Percentiles rank a stretch among this genome's conserved stretches.
These are phyloP conservation scores for Paralvinella palmiformis DNA, from an alignment of 1,140 invertebrate genomes.

Conservation along the genomic window DNA sequence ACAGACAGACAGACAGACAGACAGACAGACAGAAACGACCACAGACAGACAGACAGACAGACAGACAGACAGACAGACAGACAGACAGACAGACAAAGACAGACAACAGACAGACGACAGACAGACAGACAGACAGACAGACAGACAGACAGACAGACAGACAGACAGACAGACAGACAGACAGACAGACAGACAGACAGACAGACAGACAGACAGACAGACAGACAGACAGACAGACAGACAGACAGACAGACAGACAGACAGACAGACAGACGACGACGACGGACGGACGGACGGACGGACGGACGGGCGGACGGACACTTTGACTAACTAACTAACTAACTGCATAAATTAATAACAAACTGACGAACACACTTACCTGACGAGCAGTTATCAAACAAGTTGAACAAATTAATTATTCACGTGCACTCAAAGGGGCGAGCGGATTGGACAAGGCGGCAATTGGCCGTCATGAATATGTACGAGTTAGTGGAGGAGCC, in stretches of 20 bases:
- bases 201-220: background rate
- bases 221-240: constrained; percentile 6
- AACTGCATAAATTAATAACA: background rate
- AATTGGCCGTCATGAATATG: background rate
- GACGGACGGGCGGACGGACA: background rate
- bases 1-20: constrained; percentile 1
- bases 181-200: constrained; percentile 1
- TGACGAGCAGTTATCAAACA: background rate
- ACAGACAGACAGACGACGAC: background rate
- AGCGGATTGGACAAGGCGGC: background rate
- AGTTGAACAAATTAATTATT: background rate
- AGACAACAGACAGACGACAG: background rate
- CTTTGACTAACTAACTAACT: background rate
- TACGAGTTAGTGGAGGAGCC: no score
- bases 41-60: constrained; percentile 1
- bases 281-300: background rate
- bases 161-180: constrained; percentile 2
- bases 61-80: constrained; percentile 8
- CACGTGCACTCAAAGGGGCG: background rate
- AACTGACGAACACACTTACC: background rate
- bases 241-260: constrained; percentile 6
- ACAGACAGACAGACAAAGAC: constrained; percentile 7
- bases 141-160: constrained; percentile 4
- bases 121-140: background rate
- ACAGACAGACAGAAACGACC: background rate